phyloP scores from a whole-genome alignment of 1,140 invertebrate species.

The Bombus turneri region DNA sequence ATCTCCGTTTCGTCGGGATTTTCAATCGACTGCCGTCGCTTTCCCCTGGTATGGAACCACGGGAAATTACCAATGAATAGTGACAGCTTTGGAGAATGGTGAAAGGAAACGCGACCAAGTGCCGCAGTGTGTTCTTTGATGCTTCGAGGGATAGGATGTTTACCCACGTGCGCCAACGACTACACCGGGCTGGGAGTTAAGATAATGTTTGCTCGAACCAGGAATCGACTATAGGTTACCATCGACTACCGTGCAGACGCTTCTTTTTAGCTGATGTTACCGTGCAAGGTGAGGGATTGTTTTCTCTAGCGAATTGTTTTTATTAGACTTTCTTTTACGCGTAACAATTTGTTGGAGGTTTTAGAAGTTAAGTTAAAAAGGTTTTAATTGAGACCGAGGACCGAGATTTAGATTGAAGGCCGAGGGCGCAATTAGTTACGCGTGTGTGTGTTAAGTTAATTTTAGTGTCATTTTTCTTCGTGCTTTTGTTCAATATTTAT shows the following conservation, averaged over 20 bases:
- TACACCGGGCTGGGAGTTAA: conserved; percentile 37
- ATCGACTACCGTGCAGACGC: neutral
- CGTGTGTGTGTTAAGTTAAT: neutral
- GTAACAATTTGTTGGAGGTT: neutral
- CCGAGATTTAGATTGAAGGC: neutral
- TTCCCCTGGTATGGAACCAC: neutral
- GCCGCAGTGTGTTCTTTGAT: neutral
- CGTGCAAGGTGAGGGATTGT: neutral
- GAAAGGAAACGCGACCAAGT: conserved; percentile 3
- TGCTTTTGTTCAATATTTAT: neutral
- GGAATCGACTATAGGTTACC: conserved; percentile 34
- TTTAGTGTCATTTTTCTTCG: neutral
- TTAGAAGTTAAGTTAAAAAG: neutral
- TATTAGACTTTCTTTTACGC: neutral
- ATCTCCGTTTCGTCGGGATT: conserved; percentile 38
- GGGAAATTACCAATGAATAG: conserved; percentile 13
- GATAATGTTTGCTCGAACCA: conserved; percentile 56
- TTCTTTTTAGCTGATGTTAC: conserved; percentile 30
- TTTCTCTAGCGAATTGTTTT: neutral
- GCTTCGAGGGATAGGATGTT: conserved; percentile 40
- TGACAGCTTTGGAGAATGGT: neutral
- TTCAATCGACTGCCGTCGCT: conserved; percentile 39
- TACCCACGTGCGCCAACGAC: conserved; percentile 52
- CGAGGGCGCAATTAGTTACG: neutral
- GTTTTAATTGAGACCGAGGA: neutral